phyloP scores from a whole-genome alignment of 2,113 vertebrate genomes.

The Cichladusa arquata region DNA sequence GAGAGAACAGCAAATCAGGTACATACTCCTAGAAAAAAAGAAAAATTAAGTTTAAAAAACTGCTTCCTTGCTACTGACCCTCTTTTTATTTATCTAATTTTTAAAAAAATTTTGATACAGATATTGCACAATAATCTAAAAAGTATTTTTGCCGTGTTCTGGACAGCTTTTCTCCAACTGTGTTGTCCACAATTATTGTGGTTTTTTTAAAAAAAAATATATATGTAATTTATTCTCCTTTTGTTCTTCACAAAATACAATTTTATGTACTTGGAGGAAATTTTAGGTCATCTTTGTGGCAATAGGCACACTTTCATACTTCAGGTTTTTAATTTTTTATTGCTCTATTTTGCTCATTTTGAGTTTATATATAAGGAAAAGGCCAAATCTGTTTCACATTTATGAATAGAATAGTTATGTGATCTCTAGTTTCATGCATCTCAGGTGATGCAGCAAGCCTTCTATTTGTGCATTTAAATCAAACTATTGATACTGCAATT shows the following conservation, averaged over 20 bases:
- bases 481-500: neutral
- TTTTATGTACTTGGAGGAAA: neutral
- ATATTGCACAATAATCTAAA: neutral
- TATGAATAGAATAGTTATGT: neutral
- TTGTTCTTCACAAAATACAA: neutral
- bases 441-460: neutral
- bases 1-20: neutral
- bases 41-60: neutral
- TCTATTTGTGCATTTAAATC: neutral
- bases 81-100: neutral
- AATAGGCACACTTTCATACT: neutral
- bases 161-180: neutral
- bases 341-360: neutral
- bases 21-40: neutral
- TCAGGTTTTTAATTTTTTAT: rapidly evolving
- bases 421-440: neutral
- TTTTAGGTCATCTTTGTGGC: neutral
- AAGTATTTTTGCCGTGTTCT: neutral
- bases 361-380: neutral
- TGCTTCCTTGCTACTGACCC: neutral
- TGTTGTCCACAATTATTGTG: neutral
- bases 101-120: neutral
- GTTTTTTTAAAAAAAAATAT: too few species aligned
- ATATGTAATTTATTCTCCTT: neutral
- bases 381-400: neutral